Conservation (phyloP, 2,797 vertebrate genomes). For the Rallus crepitans region DNA sequence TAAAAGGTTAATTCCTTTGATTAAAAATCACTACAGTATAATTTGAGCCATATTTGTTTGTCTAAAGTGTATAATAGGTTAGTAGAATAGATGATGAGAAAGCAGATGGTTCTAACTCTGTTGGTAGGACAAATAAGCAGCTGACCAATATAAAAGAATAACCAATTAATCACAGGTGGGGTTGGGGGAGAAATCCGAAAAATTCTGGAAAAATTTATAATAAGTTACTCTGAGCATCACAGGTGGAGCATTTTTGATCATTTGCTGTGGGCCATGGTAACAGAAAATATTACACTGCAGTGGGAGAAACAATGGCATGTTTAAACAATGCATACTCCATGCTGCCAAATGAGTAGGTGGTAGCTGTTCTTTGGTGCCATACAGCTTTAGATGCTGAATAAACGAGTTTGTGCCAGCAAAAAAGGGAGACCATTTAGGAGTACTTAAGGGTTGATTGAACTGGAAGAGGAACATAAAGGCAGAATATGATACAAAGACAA, state of each 20-base stretch:
- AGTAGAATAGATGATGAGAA: background rate
- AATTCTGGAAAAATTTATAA: background rate
- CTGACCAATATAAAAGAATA: background rate
- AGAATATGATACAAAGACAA: background rate
- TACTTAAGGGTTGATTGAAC: background rate
- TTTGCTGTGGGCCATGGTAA: conserved; percentile 3
- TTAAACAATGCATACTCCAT: background rate
- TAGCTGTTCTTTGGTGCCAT: background rate
- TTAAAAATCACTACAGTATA: background rate
- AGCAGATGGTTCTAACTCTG: background rate
- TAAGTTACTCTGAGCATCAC: background rate
- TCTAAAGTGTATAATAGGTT: background rate
- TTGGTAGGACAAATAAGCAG: background rate
- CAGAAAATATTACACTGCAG: background rate
- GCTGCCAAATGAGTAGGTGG: conserved; percentile 2
- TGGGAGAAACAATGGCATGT: background rate
- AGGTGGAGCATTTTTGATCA: background rate
- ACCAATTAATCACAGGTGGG: background rate
- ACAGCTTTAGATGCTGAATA: background rate
- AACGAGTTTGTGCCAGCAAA: background rate
- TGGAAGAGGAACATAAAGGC: background rate
- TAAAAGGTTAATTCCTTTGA: background rate
- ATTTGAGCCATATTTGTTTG: background rate
- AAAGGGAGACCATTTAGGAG: background rate
- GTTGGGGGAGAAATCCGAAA: background rate